Conservation (phyloP, 2,888 invertebrate genomes). For the Lordiphosa andalusiaca region DNA sequence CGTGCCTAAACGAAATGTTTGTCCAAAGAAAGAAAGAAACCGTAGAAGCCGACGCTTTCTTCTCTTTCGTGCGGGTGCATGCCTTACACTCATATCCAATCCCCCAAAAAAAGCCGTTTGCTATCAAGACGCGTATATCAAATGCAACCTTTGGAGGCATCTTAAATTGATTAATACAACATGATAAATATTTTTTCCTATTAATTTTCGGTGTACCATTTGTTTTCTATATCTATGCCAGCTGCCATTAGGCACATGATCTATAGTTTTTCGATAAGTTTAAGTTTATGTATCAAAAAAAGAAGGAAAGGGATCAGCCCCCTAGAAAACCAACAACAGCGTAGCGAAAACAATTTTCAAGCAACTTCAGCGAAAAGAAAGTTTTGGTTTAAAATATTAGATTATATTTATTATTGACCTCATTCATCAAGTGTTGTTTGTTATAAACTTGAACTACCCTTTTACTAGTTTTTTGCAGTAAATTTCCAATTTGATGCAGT, state of each 20-base stretch:
- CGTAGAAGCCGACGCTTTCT: conserved; percentile 31
- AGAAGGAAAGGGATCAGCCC: conserved; percentile 25
- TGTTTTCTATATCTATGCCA: conserved; percentile 35
- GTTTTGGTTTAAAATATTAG: conserved; percentile 15
- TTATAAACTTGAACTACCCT: too few species aligned
- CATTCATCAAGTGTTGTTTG: too few species aligned
- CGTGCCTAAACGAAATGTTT: conserved; percentile 63
- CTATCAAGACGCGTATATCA: conserved; percentile 42
- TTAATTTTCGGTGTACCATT: conserved; percentile 7
- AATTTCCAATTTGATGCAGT: too few species aligned
- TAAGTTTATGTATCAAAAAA: conserved; percentile 13
- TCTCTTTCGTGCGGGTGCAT: conserved; percentile 37
- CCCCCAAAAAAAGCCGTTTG: background rate
- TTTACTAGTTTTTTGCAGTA: too few species aligned
- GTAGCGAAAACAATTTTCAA: conserved; percentile 28
- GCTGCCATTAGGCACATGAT: conserved; percentile 61
- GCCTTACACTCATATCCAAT: conserved; percentile 12
- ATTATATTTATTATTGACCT: background rate
- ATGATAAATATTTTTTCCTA: conserved; percentile 64
- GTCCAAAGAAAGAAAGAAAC: conserved; percentile 36
- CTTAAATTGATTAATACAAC: conserved; percentile 70
- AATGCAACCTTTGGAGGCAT: conserved; percentile 48
- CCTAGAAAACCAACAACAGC: conserved; percentile 13
- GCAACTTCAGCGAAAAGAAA: conserved; percentile 3
- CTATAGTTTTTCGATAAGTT: conserved; percentile 56